Conservation (phyloP, 2,888 invertebrate species). For the Andrena bicolor region DNA sequence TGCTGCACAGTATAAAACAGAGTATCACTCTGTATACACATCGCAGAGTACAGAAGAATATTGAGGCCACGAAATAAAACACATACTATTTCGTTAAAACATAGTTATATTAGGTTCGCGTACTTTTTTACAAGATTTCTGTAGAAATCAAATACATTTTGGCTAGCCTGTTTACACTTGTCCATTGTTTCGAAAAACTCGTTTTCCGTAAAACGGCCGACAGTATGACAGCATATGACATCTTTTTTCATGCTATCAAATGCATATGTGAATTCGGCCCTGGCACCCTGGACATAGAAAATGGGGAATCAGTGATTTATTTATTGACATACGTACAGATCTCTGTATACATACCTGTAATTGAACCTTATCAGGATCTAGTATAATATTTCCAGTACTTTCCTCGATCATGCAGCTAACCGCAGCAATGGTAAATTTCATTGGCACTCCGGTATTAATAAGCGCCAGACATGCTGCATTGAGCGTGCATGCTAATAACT, state of each 20-base stretch:
- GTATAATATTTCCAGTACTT: slow-evolving; percentile 86
- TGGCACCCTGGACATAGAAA: slow-evolving; percentile 84
- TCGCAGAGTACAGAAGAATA: not conserved
- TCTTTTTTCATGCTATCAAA: slow-evolving; percentile 89
- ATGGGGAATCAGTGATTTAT: slow-evolving; percentile 6
- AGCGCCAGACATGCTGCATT: slow-evolving; percentile 94
- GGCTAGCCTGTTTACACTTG: slow-evolving; percentile 89
- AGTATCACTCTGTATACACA: too few species aligned
- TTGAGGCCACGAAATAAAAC: not conserved
- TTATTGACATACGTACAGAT: slow-evolving; percentile 5
- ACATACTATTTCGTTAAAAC: slow-evolving; percentile 16
- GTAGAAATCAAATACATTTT: slow-evolving; percentile 91
- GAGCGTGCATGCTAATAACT: slow-evolving; percentile 92
- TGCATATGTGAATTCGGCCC: slow-evolving; percentile 90
- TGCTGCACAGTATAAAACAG: too few species aligned
- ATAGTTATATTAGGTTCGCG: slow-evolving; percentile 79
- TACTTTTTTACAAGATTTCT: slow-evolving; percentile 88
- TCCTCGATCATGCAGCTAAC: slow-evolving; percentile 90
- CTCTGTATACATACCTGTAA: slow-evolving; percentile 81
- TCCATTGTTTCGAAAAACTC: slow-evolving; percentile 89
- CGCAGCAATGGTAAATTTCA: slow-evolving; percentile 93
- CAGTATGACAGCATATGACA: slow-evolving; percentile 89
- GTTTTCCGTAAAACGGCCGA: slow-evolving; percentile 89
- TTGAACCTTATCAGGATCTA: slow-evolving; percentile 88
- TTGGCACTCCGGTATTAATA: slow-evolving; percentile 92